Evolutionary conservation across 2,888 invertebrate species (phyloP).

Genomic region (Lycophotia porphyrea): DNA sequence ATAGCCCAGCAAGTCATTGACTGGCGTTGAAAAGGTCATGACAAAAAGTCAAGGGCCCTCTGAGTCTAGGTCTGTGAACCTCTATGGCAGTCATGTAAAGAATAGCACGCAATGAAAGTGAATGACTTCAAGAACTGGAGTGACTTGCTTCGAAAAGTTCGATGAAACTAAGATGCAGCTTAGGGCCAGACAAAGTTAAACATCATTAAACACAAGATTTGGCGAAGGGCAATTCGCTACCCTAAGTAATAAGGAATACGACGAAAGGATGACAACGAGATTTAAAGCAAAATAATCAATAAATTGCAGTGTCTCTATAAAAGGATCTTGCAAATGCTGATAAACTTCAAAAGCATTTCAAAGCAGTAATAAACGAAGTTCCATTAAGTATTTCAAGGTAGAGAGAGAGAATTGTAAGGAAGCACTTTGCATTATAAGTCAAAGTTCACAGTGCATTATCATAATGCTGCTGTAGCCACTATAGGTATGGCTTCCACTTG

Average conservation of each 20-base stretch:
- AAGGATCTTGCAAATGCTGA: background rate
- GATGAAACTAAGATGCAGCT: background rate
- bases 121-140: conserved; percentile 3
- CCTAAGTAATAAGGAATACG: background rate
- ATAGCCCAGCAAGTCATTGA: background rate
- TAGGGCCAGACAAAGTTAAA: background rate
- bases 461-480: conserved; percentile 12
- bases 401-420: conserved; percentile 9
- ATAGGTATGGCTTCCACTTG: conserved; percentile 15
- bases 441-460: conserved; percentile 35
- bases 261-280: background rate
- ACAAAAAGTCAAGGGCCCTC: background rate
- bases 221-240: background rate
- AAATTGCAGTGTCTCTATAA: conserved; percentile 11
- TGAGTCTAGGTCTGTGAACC: conserved; percentile 12
- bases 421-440: conserved; percentile 23
- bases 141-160: background rate
- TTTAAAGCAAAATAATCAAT: conserved; percentile 4
- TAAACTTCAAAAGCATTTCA: conserved; percentile 9
- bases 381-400: conserved; percentile 15
- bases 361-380: conserved; percentile 12
- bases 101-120: conserved; percentile 26
- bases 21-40: conserved; percentile 23
- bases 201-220: background rate
- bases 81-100: background rate